Conservation (phyloP, 2,888 invertebrate genomes). For the Neocrepidodera transversa region DNA sequence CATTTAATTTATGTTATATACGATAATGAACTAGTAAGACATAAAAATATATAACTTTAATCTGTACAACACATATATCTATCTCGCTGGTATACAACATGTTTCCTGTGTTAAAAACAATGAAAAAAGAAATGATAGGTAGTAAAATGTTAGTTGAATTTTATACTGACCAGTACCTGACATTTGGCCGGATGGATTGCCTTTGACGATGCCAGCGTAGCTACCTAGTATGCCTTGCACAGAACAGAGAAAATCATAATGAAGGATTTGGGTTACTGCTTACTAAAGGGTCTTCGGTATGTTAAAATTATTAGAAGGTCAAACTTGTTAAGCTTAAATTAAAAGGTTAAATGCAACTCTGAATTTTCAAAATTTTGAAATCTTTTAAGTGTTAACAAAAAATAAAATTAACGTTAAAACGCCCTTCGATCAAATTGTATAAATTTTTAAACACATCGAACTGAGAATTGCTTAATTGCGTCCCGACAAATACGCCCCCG, state of each 20-base stretch:
- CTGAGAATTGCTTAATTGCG: too few species aligned
- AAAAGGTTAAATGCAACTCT: constrained; percentile 15
- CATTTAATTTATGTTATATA: too few species aligned
- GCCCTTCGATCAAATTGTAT: constrained; percentile 1
- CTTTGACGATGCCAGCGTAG: constrained; percentile 91
- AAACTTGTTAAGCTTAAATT: constrained; percentile 13
- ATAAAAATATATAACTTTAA: too few species aligned
- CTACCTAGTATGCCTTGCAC: constrained; percentile 68
- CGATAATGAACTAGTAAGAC: too few species aligned
- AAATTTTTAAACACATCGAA: too few species aligned
- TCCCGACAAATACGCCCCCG: too few species aligned
- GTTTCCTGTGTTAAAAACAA: too few species aligned
- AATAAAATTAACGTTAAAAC: too few species aligned
- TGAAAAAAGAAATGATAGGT: constrained; percentile 17
- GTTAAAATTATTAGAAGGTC: constrained; percentile 22
- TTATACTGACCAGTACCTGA: constrained; percentile 80
- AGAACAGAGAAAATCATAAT: constrained; percentile 56
- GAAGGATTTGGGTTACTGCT: constrained; percentile 54
- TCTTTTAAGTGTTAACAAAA: too few species aligned
- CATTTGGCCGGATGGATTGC: constrained; percentile 81
- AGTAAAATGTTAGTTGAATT: constrained; percentile 39
- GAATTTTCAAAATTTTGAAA: constrained; percentile 17
- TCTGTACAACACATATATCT: too few species aligned
- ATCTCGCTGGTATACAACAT: too few species aligned
- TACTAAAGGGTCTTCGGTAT: constrained; percentile 46